Evolutionary conservation across 2,888 invertebrate genomes (phyloP).

Genomic region (Apamea sordens): DNA sequence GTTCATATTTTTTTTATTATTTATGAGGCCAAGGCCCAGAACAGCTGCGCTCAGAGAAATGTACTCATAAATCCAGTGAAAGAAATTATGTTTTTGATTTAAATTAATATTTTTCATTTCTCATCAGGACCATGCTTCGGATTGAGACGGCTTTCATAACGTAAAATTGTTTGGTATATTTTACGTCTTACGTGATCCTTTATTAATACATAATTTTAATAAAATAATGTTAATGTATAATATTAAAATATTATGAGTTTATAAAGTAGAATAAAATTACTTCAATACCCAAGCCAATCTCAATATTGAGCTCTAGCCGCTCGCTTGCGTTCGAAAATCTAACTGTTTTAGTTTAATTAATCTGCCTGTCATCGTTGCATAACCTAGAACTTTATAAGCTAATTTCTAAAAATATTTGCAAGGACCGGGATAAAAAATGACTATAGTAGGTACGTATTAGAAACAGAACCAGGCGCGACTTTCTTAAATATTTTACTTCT

Average conservation of each 20-base stretch:
- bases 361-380: neutral
- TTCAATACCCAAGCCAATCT: neutral
- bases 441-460: neutral
- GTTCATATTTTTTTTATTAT: conserved; percentile 55
- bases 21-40: conserved; percentile 45
- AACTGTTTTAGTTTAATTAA: neutral
- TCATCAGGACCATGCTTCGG: conserved; percentile 26
- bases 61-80: conserved; percentile 55
- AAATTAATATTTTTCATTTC: conserved; percentile 49
- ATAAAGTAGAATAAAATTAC: neutral
- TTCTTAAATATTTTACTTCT: conserved; percentile 38
- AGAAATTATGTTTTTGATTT: conserved; percentile 55
- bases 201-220: neutral
- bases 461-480: neutral
- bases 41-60: conserved; percentile 57
- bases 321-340: neutral
- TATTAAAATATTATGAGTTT: neutral
- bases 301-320: too few species aligned
- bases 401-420: neutral
- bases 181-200: neutral
- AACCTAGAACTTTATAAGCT: too few species aligned
- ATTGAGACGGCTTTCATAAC: neutral
- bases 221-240: neutral
- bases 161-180: conserved; percentile 1
- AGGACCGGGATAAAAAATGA: neutral